These are phyloP conservation scores for Campoletis sonorensis DNA, from an alignment of 1,140 invertebrate species.

Conservation along the genomic window DNA sequence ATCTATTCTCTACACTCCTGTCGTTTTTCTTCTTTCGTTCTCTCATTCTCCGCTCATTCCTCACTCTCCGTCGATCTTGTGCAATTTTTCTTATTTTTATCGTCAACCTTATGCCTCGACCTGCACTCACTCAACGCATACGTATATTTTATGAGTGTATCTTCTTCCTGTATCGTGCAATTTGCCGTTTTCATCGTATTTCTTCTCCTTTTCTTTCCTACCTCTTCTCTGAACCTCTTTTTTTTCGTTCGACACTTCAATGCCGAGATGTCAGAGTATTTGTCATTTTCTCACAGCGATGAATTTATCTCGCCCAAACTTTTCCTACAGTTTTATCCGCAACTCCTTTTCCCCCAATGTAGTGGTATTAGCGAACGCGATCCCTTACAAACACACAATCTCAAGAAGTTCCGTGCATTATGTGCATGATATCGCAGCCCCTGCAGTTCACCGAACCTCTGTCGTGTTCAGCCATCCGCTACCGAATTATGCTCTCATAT, in stretches of 20 bases:
- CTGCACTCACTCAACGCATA: slow-evolving; percentile 6
- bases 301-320: neutral
- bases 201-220: neutral
- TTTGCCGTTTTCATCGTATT: neutral
- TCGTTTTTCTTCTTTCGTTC: slow-evolving; percentile 15
- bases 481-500: slow-evolving; percentile 5
- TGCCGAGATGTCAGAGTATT: neutral
- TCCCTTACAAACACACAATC: neutral
- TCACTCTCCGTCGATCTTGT: slow-evolving; percentile 25
- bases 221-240: neutral
- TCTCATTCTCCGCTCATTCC: slow-evolving; percentile 13
- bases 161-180: slow-evolving; percentile 8
- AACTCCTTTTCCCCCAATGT: neutral
- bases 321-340: neutral
- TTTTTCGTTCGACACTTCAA: neutral
- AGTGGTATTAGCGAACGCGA: neutral
- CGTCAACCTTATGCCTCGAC: slow-evolving; percentile 31
- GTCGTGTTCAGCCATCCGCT: slow-evolving; percentile 33
- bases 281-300: neutral
- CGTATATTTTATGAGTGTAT: slow-evolving; percentile 18
- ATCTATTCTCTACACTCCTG: neutral
- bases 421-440: neutral
- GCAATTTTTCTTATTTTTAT: slow-evolving; percentile 26
- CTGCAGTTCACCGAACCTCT: slow-evolving; percentile 32
- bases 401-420: too few relatives aligned